A percentile compares a stretch with the other conserved stretches of the same genome.
Conservation (phyloP, 2,113 vertebrate genomes). For the Trichomycterus rosablanca region DNA sequence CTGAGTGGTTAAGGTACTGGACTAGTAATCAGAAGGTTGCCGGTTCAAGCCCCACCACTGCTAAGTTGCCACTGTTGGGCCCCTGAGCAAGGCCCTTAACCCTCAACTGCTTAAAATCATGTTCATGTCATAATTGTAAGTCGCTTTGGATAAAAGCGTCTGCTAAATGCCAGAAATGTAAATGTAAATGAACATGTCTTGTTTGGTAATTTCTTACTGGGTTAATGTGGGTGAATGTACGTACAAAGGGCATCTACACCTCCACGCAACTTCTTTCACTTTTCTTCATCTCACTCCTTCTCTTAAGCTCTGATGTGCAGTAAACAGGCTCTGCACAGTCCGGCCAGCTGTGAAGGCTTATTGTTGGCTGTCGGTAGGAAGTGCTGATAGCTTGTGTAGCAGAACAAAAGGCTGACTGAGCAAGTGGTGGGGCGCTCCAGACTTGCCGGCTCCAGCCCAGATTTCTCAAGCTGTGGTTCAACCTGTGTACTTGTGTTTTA, state of each 20-base stretch:
- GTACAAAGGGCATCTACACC: conserved; percentile 39
- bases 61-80: no score
- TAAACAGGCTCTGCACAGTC: conserved; percentile 73
- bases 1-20: no score
- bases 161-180: background rate
- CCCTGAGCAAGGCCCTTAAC: no score
- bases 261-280: conserved; percentile 74
- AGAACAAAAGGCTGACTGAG: conserved; percentile 81
- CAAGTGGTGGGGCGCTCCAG: conserved; percentile 76
- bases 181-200: no score
- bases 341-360: conserved; percentile 81
- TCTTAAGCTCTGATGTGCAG: conserved; percentile 71
- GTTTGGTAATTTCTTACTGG: no score
- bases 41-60: no score
- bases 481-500: conserved; percentile 17
- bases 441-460: conserved; percentile 79
- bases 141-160: no score
- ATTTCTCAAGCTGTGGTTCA: conserved; percentile 62
- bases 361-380: conserved; percentile 81
- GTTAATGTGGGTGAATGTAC: no score
- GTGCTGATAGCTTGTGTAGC: conserved; percentile 81
- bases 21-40: no score
- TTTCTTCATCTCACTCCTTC: conserved; percentile 43
- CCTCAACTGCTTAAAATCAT: no score
- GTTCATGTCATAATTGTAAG: no score